Evolutionary conservation across 2,888 invertebrate species (phyloP), one percentile per base, ranked within the genome.

Genomic region (Cinara cedri): DNA sequence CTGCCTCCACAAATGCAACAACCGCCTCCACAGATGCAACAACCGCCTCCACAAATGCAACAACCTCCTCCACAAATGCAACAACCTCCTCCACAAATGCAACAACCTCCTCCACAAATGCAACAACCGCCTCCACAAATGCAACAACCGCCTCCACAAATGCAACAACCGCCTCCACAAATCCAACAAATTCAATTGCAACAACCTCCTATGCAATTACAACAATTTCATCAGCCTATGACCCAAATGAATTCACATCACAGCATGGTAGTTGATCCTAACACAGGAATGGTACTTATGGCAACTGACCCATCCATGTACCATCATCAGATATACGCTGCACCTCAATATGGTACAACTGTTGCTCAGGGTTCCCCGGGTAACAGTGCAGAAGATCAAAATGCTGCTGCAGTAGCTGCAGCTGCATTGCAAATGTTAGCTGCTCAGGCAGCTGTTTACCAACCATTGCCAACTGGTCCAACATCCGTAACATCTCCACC

Each of bases 21-120:
- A 57, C 54, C 81, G 68, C 75, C 80, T 82, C 82, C 81, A 81
- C 82, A 82, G 26, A 44, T 34, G 3, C 34, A 68, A 13, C 70
- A 80, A 57, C 54, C 81, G 68, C 75, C 80, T 82, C 82, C 44
- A 4, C 65, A 66, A 66, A 57, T 76, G n/a, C 66, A 66, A 19
- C 62, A 34, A 65, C 70, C 80, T 65, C 70, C 81, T 72, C 72
- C 80, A 81, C 82, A 82, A 16, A 16, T 51, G 16, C 68, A 68
- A 26, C 75, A n/a, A n/a, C n/a, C n/a, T n/a, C n/a, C n/a, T n/a
- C n/a, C n/a, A n/a, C n/a, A n/a, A n/a, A n/a, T n/a, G n/a, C n/a
- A n/a, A n/a, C n/a, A n/a, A n/a, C n/a, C n/a, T n/a, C n/a, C n/a
- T n/a, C n/a, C n/a, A n/a, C n/a, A n/a, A n/a, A n/a, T n/a, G n/a